A percentile compares a stretch with the other conserved stretches of the same genome.
Evolutionary conservation across 2,888 invertebrate genomes (phyloP).

Genomic region (Melangyna quadrimaculata): DNA sequence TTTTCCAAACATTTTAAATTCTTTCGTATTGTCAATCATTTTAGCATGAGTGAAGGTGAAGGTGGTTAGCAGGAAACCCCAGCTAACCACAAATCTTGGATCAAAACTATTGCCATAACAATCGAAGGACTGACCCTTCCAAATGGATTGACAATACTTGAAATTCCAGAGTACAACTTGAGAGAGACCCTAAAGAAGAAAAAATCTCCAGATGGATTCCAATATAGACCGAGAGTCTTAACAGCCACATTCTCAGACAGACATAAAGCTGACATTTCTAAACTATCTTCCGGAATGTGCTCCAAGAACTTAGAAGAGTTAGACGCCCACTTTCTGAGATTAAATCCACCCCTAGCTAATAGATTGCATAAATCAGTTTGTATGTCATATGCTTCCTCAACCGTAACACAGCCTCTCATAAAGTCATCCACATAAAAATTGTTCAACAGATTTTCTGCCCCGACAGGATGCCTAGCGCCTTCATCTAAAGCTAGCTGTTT

Average conservation of each 20-base stretch:
- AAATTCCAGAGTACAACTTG: background rate
- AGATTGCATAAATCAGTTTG: background rate
- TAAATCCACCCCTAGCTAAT: too few relatives aligned
- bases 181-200: slow-evolving; percentile 9
- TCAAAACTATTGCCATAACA: background rate
- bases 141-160: slow-evolving; percentile 8
- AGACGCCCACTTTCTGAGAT: background rate
- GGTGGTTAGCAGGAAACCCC: slow-evolving; percentile 4
- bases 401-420: background rate
- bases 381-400: background rate
- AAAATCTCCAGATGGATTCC: slow-evolving; percentile 8
- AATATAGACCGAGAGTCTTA: slow-evolving; percentile 2
- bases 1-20: slow-evolving; percentile 3
- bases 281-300: background rate
- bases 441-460: background rate
- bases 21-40: background rate
- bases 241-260: background rate
- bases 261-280: background rate
- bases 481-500: background rate
- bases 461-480: background rate
- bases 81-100: slow-evolving; percentile 9
- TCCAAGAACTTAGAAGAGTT: background rate
- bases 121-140: slow-evolving; percentile 15
- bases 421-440: background rate
- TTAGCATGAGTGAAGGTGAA: background rate